These are phyloP conservation scores for Pseudochirops corinnae DNA, from an alignment of 2,797 vertebrate species.

Conservation along the genomic window DNA sequence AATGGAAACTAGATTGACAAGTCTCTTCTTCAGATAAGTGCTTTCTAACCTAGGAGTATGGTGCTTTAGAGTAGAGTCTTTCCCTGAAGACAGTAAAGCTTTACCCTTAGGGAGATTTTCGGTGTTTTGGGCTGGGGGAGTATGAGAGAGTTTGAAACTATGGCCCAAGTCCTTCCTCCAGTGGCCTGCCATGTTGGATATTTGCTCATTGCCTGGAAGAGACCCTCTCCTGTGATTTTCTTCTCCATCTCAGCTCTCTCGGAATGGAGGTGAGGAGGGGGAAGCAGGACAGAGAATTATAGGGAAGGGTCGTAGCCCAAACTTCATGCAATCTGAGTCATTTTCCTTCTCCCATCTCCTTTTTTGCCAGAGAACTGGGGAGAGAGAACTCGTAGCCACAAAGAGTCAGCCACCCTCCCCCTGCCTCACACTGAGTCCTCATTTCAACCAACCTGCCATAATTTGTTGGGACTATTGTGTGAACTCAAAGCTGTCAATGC, in stretches of 20 bases:
- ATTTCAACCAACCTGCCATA: constrained; percentile 2
- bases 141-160: not conserved
- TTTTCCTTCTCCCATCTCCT: not conserved
- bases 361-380: not conserved
- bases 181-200: not conserved
- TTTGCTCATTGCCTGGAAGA: not conserved
- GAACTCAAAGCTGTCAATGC: not conserved
- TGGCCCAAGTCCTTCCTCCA: not conserved
- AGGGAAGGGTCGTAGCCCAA: not conserved
- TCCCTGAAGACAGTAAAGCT: not conserved
- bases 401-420: not conserved
- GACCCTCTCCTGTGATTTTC: not conserved
- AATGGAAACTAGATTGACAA: not conserved
- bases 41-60: too few species aligned
- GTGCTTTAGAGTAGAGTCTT: not conserved
- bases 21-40: not conserved
- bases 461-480: not conserved
- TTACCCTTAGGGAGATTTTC: not conserved
- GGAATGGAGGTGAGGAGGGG: not conserved
- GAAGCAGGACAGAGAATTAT: not conserved
- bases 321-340: not conserved
- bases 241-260: not conserved
- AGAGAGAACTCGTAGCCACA: constrained; percentile 15
- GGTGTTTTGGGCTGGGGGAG: not conserved
- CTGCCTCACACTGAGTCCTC: not conserved